Evolutionary conservation across 1,140 invertebrate species (phyloP), one percentile per base, ranked within the genome.

Genomic region (Thalassaphorura encarpata): DNA sequence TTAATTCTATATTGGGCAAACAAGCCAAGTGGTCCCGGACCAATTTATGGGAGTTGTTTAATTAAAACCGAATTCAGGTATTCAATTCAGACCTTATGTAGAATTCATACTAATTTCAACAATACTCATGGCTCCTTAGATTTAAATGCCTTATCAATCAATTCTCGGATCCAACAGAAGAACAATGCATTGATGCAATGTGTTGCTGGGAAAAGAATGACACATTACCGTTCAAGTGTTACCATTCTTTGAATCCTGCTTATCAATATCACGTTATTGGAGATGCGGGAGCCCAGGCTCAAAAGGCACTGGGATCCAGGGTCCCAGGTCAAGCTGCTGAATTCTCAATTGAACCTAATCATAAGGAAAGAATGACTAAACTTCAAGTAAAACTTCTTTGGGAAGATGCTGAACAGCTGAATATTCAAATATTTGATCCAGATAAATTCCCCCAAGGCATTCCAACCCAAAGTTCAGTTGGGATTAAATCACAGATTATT

Each of bases 41-140:
- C 39, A 47, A 62, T 58, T 33, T 58, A 56, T 46, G 60, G 60
- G 40, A 62, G 60, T 42, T 62, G 60, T 47, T 39, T 62, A 19
- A 54, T 62, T 26, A 51, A 62, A 29, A 27, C 43, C n/a, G 27
- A 54, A 24, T 45, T 43, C 19, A 54, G 56, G 59, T 61, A 56
- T n/a, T n/a, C n/a, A n/a, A n/a, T n/a, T n/a, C n/a, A n/a, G n/a
- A n/a, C n/a, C n/a, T n/a, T n/a, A n/a, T n/a, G n/a, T n/a, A n/a
- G n/a, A n/a, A n/a, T n/a, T n/a, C n/a, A n/a, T n/a, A n/a, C n/a
- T n/a, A n/a, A n/a, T n/a, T n/a, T n/a, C n/a, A n/a, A n/a, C n/a
- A n/a, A n/a, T n/a, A n/a, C n/a, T n/a, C n/a, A n/a, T n/a, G n/a
- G n/a, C 39, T 43, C 5, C n/a, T 42, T 29, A 62, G 60, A 40